These are phyloP conservation scores for Anguilla anguilla DNA, from an alignment of 2,797 vertebrate genomes.

Conservation along the genomic window DNA sequence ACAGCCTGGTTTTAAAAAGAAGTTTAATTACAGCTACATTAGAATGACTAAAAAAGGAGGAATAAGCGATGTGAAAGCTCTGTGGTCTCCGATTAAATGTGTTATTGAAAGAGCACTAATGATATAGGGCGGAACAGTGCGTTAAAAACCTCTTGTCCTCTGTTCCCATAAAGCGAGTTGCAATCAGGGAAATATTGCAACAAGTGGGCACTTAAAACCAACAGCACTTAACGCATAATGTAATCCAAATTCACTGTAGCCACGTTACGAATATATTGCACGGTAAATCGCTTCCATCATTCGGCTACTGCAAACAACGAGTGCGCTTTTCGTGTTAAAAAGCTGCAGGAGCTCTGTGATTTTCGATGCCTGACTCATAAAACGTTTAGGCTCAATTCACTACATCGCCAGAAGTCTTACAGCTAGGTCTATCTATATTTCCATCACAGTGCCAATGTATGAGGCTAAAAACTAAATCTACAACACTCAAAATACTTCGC, in stretches of 20 bases:
- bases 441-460: constrained; percentile 36
- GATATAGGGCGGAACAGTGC: background rate
- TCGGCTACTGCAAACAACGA: background rate
- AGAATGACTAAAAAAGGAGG: background rate
- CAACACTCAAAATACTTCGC: constrained; percentile 43
- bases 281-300: background rate
- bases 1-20: background rate
- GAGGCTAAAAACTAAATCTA: constrained; percentile 42
- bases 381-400: background rate
- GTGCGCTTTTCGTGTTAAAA: background rate
- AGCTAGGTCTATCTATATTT: constrained; percentile 22
- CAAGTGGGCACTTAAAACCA: background rate
- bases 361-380: background rate
- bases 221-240: background rate
- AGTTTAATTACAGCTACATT: background rate
- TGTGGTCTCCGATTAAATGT: background rate
- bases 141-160: background rate
- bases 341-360: background rate
- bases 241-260: background rate
- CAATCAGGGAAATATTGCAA: background rate
- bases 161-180: background rate
- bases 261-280: background rate
- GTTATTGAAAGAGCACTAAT: background rate
- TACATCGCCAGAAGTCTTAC: background rate
- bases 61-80: background rate